Percentiles rank a stretch among this genome's conserved stretches.
These are phyloP conservation scores for Phorcus lineatus DNA, from an alignment of 2,888 invertebrate genomes.

Conservation along the genomic window DNA sequence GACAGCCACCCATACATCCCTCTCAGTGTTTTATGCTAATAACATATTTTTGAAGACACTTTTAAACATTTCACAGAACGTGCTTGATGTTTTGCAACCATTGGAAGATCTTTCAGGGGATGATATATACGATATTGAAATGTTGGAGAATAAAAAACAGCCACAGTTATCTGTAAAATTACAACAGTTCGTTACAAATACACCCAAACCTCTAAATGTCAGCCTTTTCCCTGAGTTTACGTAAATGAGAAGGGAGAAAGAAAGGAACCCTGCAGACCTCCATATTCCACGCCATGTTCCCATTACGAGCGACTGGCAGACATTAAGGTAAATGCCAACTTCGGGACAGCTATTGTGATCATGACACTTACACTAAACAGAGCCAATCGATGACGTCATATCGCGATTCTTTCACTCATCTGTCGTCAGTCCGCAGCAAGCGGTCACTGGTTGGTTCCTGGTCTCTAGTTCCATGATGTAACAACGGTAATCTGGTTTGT, in stretches of 20 bases:
- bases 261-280: neutral
- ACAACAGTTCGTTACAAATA: too few species aligned
- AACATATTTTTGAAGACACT: too few species aligned
- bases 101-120: too few species aligned
- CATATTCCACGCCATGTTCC: neutral
- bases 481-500: neutral
- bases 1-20: too few species aligned
- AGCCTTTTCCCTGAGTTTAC: too few species aligned
- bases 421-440: slow-evolving; percentile 18
- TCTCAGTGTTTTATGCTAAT: too few species aligned
- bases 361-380: slow-evolving; percentile 19
- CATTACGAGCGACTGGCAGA: slow-evolving; percentile 6
- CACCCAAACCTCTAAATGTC: too few species aligned
- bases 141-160: too few species aligned
- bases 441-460: slow-evolving; percentile 1
- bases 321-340: slow-evolving; percentile 20
- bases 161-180: too few species aligned
- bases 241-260: neutral
- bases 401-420: slow-evolving; percentile 1
- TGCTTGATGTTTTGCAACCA: too few species aligned
- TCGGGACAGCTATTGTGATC: slow-evolving; percentile 13
- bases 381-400: slow-evolving; percentile 14
- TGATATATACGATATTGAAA: too few species aligned
- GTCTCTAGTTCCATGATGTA: neutral
- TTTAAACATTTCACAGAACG: too few species aligned